Evolutionary conservation across 2,888 invertebrate species (phyloP), one percentile per base, ranked within the genome.

Genomic region (Caenorhabditis zanzibari): DNA sequence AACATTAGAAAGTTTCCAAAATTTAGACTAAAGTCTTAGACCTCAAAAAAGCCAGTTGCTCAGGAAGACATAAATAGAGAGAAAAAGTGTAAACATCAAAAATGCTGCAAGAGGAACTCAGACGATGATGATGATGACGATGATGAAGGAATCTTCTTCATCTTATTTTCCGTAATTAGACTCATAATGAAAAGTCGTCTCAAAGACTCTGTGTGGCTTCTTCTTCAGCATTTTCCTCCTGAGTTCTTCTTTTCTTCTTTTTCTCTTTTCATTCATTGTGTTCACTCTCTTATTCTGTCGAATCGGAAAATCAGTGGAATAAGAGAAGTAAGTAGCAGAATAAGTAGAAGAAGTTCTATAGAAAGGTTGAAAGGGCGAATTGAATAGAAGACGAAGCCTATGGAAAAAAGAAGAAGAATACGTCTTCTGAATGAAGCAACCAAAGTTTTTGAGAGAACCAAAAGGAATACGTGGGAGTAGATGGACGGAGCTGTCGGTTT

Each of bases 361-460:
- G 56, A 73, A 72, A 73, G 81, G 69, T 69, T 75, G 81, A 81
- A 75, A 71, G 64, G 66, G 44, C 69, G 61, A 75, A 41, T 74
- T 73, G 81, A 81, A 71, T 47, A 75, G 80, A 80, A 56, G 47
- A 47, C 38, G 35, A 10, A 38, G 38, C 32, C 7, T n/a, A n/a
- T n/a, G n/a, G n/a, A 2, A 71, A 71, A 14, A 24, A 24, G 22
- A 54, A 2, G 38, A 12, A 74, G 79, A 71, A 54, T 47, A 49
- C 44, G n/a, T 44, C 22, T 49, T 32, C 49, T 35, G 41, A 10
- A 49, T 19, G 24, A 24, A 38, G 41, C 19, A 41, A n/a, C 24
- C 19, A 26, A 24, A 14, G 58, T 58, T 58, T 52, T 35, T 28
- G 22, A 22, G 66, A 66, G 64, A 63, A 44, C 44, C 24, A 41